Evolutionary conservation across 35 echinoderm and acorn worm species (phyloP).

Genomic region (Heliocidaris tuberculata): DNA sequence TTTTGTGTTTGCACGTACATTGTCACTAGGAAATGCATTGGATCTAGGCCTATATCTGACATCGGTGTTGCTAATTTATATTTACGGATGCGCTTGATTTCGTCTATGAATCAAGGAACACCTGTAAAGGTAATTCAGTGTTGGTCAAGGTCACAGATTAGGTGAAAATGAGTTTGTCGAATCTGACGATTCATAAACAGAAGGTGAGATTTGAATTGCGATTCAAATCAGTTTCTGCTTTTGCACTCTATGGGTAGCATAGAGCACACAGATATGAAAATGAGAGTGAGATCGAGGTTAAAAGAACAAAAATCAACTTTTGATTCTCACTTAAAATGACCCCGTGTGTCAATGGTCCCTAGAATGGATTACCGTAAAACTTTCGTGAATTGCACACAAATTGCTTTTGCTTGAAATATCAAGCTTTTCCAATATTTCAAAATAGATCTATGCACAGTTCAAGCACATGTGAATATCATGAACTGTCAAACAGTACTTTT

Average conservation of each 20-base stretch:
- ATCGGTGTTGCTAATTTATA: not conserved
- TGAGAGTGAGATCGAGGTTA: too few relatives aligned
- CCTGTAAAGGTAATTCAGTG: not conserved
- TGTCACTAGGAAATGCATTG: not conserved
- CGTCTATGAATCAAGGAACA: not conserved
- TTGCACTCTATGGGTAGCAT: not conserved
- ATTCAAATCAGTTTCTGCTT: not conserved
- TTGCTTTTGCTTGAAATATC: too few relatives aligned
- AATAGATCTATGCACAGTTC: too few relatives aligned
- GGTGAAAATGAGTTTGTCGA: not conserved
- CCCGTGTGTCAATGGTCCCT: too few relatives aligned
- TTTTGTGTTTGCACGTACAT: not conserved
- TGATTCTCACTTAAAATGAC: too few relatives aligned
- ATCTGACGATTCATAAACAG: not conserved
- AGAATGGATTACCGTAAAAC: too few relatives aligned
- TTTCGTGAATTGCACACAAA: too few relatives aligned
- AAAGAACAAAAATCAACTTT: too few relatives aligned
- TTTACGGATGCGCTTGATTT: not conserved
- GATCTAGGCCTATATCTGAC: not conserved
- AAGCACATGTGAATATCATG: too few relatives aligned
- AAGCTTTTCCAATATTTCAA: too few relatives aligned
- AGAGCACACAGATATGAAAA: too few relatives aligned
- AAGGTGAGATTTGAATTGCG: not conserved
- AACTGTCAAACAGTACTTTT: not conserved
- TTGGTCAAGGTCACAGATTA: not conserved